A percentile compares a stretch with the other conserved stretches of the same genome.
phyloP scores from a whole-genome alignment of 2,888 invertebrate species.

The Phyllotreta cruciferae region DNA sequence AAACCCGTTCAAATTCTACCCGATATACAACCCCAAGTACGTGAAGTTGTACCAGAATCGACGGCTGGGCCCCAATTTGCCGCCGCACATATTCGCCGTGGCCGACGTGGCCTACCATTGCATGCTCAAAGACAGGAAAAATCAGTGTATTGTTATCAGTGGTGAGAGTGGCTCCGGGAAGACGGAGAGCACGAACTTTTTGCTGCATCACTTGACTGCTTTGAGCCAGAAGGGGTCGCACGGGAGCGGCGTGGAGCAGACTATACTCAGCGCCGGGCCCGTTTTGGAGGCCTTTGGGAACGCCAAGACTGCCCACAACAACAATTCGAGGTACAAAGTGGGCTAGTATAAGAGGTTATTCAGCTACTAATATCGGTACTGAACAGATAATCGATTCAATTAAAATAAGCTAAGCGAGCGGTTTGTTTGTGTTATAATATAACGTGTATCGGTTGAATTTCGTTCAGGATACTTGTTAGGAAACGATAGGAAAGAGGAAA shows the following conservation, averaged over 20 bases:
- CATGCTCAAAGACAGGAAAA: constrained; percentile 89
- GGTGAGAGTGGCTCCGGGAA: constrained; percentile 96
- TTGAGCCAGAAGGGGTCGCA: constrained; percentile 93
- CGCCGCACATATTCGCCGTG: constrained; percentile 96
- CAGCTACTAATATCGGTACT: not conserved
- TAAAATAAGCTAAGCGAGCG: too few species aligned
- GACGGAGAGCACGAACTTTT: constrained; percentile 95
- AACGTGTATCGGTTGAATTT: too few species aligned
- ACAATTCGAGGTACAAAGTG: constrained; percentile 76
- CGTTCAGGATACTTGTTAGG: too few species aligned
- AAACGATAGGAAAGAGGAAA: too few species aligned
- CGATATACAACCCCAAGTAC: constrained; percentile 97
- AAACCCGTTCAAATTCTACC: constrained; percentile 94
- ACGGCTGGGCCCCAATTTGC: constrained; percentile 87
- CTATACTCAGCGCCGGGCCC: constrained; percentile 93
- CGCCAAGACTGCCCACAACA: constrained; percentile 96
- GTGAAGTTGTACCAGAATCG: constrained; percentile 95
- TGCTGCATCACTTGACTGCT: constrained; percentile 93
- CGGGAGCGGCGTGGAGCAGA: constrained; percentile 96
- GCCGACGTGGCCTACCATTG: constrained; percentile 94
- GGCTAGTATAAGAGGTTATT: not conserved
- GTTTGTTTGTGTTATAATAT: too few species aligned
- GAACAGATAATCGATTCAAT: too few species aligned
- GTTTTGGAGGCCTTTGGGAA: constrained; percentile 98
- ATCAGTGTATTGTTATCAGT: constrained; percentile 95